Base-by-base conservation (phyloP, 1,140 invertebrate genomes). In the Macrobrachium rosenbergii region DNA sequence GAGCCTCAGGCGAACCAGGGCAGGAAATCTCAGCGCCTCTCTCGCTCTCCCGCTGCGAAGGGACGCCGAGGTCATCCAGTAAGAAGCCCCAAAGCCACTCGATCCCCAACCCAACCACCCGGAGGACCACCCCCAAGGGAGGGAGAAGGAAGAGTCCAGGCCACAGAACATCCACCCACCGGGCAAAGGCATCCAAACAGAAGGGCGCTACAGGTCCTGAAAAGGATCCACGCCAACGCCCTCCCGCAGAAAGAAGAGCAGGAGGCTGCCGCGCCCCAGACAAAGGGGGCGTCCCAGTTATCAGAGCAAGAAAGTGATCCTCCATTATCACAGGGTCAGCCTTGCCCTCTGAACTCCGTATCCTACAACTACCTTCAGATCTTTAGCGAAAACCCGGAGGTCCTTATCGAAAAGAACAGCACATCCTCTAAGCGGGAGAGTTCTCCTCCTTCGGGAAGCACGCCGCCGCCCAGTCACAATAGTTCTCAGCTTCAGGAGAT, bases 401-500 rank as follows among this genome's bases (percentile, higher is more conserved):
- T 28, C 21, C 45, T 23, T 23, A 45, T 19, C 77, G 19, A 23
- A 23, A 79, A 60, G 77, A 16, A 37, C 43, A 58, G 19, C 5
- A 11, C 16, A 45, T n/a, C 83, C 60, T 14, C 7, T 11, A 59
- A 16, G 43, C 23, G n/a, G 12, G 43, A 28, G 19, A 6, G n/a
- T 6, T 43, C 12, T 19, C 28, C 12, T 21, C 11, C 11, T n/a
- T 45, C n/a, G 12, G 52, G 19, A 19, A 21, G 64, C 69, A 75
- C 45, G 67, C 43, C 76, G 37, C 76, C 16, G 14, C 73, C 83
- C 11, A 77, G 75, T n/a, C 75, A 85, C 73, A 78, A 87, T 59
- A 87, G 78, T 81, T 75, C 67, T 21, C 77, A 75, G 37, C 43
- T 75, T 10, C 77, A 73, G 58, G 67, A 82, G 52, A 76, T 73